Evolutionary conservation across 2,888 invertebrate species (phyloP), one percentile per base, ranked within the genome.

Genomic region (Heteropelma amictum): DNA sequence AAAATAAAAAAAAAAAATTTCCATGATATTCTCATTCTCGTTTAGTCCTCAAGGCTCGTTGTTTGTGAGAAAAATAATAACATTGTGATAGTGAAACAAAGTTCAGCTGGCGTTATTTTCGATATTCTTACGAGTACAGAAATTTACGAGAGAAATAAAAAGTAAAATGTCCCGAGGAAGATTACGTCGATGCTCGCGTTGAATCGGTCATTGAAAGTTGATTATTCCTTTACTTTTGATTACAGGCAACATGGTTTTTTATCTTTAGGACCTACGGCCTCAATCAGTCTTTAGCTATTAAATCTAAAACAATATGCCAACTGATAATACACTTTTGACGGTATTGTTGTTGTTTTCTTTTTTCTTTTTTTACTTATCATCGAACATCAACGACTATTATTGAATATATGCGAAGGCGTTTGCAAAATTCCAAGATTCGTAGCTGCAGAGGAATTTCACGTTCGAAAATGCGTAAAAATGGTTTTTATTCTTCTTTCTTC

Each of bases 251-350:
- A 63, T n/a, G n/a, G n/a, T n/a, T 28, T 45, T 69, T 73, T 69
- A 51, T 63, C 51, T 33, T 68, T 28, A 35, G 63, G 63, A 63
- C 73, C 3, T 21, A 26, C 14, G 30, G 58, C 56, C 69, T 60
- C 47, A 17, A 21, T 73, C 73, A 73, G 73, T 73, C 73, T 73
- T 65, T 58, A 42, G 68, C 49, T 19, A 64, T 73, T 73, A 58
- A 73, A 19, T 23, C 73, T 73, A 73, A 68, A 45, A 30, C 47
- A 49, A 63, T 12, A 30, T 63, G 14, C 40, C 54, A 54, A 38
- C 38, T 8, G n/a, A 51, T 51, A 42, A 33, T 30, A 60, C 5
- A 30, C 28, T 26, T 19, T 45, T 45, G 40, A 61, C 40, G 35
- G 49, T 33, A 14, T 63, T 42, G 12, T 14, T 38, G 12, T 17